Conservation (phyloP, 2,888 invertebrate species). For the Agrilus biguttatus region DNA sequence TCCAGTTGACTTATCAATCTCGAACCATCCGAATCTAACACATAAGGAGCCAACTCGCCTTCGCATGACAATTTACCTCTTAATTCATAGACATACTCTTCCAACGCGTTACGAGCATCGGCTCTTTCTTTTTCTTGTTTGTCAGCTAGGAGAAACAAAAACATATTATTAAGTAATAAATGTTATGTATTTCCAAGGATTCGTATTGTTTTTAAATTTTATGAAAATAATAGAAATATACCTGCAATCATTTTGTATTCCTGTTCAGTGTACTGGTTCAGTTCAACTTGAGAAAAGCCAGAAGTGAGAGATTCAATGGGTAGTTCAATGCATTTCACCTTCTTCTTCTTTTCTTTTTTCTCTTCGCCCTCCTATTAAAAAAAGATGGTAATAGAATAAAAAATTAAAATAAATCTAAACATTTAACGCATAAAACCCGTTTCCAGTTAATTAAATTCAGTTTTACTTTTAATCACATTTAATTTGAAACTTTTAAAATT, state of each 20-base stretch:
- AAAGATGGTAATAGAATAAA: constrained; percentile 5
- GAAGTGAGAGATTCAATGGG: constrained; percentile 65
- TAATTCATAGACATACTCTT: constrained; percentile 96
- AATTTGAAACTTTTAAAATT: too few species aligned
- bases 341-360: constrained; percentile 58
- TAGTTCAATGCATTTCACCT: constrained; percentile 69
- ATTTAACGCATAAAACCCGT: neutral
- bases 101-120: constrained; percentile 91
- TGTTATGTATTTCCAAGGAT: neutral
- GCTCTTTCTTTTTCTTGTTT: constrained; percentile 86
- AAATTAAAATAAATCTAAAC: constrained; percentile 8
- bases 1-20: constrained; percentile 54
- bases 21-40: constrained; percentile 54
- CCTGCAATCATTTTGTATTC: constrained; percentile 32
- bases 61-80: constrained; percentile 74
- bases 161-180: constrained; percentile 4
- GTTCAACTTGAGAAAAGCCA: constrained; percentile 54
- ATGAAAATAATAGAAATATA: constrained; percentile 7
- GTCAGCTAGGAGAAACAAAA: constrained; percentile 58
- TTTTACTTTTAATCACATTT: too few species aligned
- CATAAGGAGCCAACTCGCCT: constrained; percentile 59
- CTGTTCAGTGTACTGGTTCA: constrained; percentile 62
- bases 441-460: too few species aligned
- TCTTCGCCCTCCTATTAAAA: constrained; percentile 34
- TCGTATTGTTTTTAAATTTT: neutral